phyloP scores from a whole-genome alignment of 2,888 invertebrate genomes.

The Leistus spinibarbis region DNA sequence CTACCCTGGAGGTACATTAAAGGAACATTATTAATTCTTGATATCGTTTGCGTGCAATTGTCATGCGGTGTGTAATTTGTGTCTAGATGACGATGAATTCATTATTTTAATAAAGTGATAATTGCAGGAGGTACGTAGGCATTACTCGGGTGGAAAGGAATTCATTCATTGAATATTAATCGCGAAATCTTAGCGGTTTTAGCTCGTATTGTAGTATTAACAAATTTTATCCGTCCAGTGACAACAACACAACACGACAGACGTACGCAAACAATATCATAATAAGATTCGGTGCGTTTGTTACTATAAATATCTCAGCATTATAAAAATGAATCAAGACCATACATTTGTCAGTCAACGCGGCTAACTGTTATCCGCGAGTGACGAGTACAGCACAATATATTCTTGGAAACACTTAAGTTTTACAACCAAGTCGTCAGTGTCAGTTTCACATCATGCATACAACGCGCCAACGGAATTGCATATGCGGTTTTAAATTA shows the following conservation, averaged over 20 bases:
- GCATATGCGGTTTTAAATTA: constrained; percentile 21
- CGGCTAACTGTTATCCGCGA: too few species aligned
- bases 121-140: background rate
- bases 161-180: background rate
- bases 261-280: too few species aligned
- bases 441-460: background rate
- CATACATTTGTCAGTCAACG: background rate
- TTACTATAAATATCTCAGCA: background rate
- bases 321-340: background rate
- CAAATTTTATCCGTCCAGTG: background rate
- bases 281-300: background rate
- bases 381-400: background rate
- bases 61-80: background rate
- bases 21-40: background rate
- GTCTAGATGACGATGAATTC: background rate
- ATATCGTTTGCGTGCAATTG: background rate
- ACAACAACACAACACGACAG: background rate
- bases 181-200: background rate
- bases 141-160: background rate
- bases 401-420: background rate
- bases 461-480: background rate
- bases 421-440: background rate
- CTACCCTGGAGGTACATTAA: background rate
- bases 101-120: background rate
- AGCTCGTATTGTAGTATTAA: background rate